Evolutionary conservation across 1,140 invertebrate genomes (phyloP), one percentile per base, ranked within the genome.

Genomic region (Zaprionus capensis): DNA sequence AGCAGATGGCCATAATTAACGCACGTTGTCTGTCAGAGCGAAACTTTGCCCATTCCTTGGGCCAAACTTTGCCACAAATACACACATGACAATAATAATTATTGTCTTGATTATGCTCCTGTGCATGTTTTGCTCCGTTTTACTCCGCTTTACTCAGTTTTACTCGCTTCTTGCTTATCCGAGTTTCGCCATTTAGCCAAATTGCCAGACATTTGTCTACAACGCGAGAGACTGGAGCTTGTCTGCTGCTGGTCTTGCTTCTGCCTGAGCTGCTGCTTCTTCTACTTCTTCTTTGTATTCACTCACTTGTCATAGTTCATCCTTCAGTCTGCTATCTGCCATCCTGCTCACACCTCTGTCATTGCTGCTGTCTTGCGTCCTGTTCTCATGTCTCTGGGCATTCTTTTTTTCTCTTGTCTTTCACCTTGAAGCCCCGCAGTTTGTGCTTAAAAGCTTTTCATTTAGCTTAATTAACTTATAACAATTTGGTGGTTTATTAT

Each of bases 381-480:
- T 67, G 66, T 24, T 62, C 38, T 34, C 17, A 53, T 53, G 46
- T 71, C 41, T 38, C 49, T 61, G 73, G 70, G 61, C 71, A 80
- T 72, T 76, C 76, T 83, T 84, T 73, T 49, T 70, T 46, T 46
- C n/a, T 36, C 4, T n/a, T 49, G 44, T 31, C 57, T 53, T 82
- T 80, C 67, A 76, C 84, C 81, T 83, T 70, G 72, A 49, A 41
- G 51, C 11, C 57, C 41, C 53, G 28, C 67, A 72, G 78, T 61
- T 68, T 49, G 55, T 49, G 84, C 79, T 85, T 80, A 82, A 90
- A 83, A 90, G 85, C 79, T 85, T 88, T 88, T 91, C 86, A 82
- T 91, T 90, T 90, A 80, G 79, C 85, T 90, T 90, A 90, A 90
- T 90, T 90, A 90, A 90, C 85, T 90, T 85, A 91, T 85, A 90